Conservation (phyloP, 2,113 vertebrate genomes). For the Actenoides hombroni region DNA sequence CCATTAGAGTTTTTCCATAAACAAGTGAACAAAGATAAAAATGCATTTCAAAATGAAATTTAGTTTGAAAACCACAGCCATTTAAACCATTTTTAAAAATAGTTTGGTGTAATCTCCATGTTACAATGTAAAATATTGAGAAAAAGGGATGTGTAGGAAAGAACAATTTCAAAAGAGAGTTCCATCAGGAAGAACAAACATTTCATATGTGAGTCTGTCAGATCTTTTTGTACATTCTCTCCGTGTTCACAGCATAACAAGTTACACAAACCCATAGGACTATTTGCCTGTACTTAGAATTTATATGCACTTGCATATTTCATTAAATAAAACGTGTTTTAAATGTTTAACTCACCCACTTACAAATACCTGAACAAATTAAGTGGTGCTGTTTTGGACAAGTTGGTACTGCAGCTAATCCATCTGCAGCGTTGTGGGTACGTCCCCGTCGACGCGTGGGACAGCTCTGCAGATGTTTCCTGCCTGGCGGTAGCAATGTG, state of each 20-base stretch:
- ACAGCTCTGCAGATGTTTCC: background rate
- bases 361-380: background rate
- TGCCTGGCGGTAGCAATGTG: background rate
- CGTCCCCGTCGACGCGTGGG: rapidly evolving
- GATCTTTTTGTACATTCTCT: background rate
- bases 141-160: background rate
- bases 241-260: background rate
- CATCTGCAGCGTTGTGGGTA: background rate
- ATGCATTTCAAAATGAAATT: background rate
- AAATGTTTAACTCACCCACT: constrained; percentile 36
- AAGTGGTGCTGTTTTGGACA: background rate
- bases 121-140: background rate
- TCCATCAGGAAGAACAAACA: background rate
- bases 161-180: background rate
- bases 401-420: background rate
- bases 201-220: background rate
- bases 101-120: background rate
- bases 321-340: constrained; percentile 15
- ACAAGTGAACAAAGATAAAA: background rate
- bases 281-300: background rate
- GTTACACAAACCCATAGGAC: background rate
- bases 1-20: background rate
- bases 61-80: background rate
- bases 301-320: constrained; percentile 19
- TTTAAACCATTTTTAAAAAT: background rate